Evolutionary conservation across 2,113 vertebrate genomes (phyloP).

Genomic region (Merops nubicus): DNA sequence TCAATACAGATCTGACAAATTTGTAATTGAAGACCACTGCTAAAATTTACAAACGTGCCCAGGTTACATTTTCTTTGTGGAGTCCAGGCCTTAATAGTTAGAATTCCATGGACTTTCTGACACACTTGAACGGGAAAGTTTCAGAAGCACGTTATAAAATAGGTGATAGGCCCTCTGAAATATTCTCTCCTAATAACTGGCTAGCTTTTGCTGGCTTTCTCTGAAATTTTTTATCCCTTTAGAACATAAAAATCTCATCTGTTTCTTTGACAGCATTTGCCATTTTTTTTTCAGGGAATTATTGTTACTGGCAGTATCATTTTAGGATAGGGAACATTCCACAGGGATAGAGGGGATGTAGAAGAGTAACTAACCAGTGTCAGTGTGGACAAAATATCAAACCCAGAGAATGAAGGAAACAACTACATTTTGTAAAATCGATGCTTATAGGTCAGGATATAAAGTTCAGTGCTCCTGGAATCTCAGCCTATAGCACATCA

Average conservation of each 20-base stretch:
- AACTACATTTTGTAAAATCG: background rate
- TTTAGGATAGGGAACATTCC: background rate
- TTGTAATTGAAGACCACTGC: background rate
- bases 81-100: background rate
- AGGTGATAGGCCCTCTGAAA: background rate
- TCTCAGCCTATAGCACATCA: background rate
- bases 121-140: background rate
- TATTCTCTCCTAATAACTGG: background rate
- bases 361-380: background rate
- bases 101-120: background rate
- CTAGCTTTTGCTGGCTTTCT: background rate
- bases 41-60: background rate
- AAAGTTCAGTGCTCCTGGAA: background rate
- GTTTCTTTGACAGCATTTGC: background rate
- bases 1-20: background rate
- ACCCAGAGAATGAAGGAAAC: background rate
- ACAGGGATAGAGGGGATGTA: background rate
- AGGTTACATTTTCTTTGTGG: background rate
- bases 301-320: background rate
- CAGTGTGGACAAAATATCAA: background rate
- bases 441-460: background rate
- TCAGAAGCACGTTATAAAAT: background rate
- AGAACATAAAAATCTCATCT: background rate
- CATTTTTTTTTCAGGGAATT: background rate
- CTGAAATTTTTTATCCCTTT: background rate